Evolutionary conservation across 2,888 invertebrate species (phyloP).

Genomic region (Aromia moschata): DNA sequence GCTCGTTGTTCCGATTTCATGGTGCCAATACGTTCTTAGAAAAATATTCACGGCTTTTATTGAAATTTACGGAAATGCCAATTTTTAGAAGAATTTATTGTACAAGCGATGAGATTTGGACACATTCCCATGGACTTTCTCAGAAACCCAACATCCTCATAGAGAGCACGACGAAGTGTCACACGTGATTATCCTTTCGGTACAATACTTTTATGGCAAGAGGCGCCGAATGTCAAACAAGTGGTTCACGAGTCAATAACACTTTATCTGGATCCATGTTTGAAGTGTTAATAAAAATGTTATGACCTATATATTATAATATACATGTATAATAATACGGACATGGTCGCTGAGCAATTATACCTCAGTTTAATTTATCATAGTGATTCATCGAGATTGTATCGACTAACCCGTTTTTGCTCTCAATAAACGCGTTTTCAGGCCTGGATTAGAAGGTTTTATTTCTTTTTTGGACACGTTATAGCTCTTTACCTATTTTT

Average conservation of each 20-base stretch:
- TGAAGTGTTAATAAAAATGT: slow-evolving; percentile 10
- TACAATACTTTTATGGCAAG: background rate
- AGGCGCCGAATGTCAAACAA: background rate
- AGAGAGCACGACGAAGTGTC: background rate
- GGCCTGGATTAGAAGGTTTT: no score
- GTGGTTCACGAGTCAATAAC: slow-evolving; percentile 4
- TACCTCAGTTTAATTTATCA: background rate
- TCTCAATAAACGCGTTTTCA: no score
- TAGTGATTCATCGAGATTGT: slow-evolving; percentile 1
- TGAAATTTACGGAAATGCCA: no score
- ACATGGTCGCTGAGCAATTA: background rate
- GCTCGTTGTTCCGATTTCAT: no score
- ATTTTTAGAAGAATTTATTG: no score
- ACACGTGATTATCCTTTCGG: background rate
- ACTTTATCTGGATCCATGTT: slow-evolving; percentile 3
- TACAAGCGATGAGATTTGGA: background rate
- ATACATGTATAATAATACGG: no score
- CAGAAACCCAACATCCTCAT: background rate
- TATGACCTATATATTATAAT: slow-evolving; percentile 13
- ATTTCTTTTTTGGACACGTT: no score
- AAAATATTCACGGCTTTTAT: no score
- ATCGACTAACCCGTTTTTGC: background rate
- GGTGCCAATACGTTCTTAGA: no score
- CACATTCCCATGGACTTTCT: background rate
- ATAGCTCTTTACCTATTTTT: no score